Conservation (phyloP, 2,113 vertebrate species). For the Onychorhynchus coronatus region DNA sequence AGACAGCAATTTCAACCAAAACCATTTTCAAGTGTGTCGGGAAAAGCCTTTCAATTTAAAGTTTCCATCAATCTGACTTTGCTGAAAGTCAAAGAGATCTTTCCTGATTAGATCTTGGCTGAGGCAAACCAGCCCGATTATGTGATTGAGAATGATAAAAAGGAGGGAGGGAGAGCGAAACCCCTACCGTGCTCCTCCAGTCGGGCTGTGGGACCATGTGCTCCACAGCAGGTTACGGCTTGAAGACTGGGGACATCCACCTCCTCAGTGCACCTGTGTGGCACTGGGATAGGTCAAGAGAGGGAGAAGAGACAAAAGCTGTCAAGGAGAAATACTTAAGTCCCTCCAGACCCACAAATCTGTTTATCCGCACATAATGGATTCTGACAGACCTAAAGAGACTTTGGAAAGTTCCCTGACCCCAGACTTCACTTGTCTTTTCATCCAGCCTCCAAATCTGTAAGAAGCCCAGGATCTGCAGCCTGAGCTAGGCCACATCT, state of each 20-base stretch:
- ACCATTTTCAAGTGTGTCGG: not conserved
- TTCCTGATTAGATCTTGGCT: constrained; percentile 58
- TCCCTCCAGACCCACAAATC: not conserved
- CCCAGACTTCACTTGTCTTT: not conserved
- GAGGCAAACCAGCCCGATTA: constrained; percentile 17
- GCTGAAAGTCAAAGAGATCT: constrained; percentile 59
- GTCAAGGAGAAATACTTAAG: not conserved
- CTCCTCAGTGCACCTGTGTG: not conserved
- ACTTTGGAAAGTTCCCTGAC: not conserved
- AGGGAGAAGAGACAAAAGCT: not conserved
- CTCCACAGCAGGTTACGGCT: not conserved
- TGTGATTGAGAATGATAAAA: not conserved
- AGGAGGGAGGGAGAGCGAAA: not conserved
- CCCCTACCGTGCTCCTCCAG: not conserved
- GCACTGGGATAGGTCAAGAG: not conserved
- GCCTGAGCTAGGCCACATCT: not conserved
- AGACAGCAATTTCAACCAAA: not conserved
- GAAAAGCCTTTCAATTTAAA: constrained; percentile 48
- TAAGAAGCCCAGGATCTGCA: not conserved
- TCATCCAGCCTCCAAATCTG: not conserved
- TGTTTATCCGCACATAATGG: not conserved
- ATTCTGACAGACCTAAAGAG: not conserved
- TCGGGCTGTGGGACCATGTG: not conserved
- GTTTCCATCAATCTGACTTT: constrained; percentile 57
- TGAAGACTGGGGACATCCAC: not conserved